Percentiles rank a stretch among this genome's conserved stretches.
phyloP scores from a whole-genome alignment of 2,797 vertebrate genomes.

The Lateolabrax maculatus region DNA sequence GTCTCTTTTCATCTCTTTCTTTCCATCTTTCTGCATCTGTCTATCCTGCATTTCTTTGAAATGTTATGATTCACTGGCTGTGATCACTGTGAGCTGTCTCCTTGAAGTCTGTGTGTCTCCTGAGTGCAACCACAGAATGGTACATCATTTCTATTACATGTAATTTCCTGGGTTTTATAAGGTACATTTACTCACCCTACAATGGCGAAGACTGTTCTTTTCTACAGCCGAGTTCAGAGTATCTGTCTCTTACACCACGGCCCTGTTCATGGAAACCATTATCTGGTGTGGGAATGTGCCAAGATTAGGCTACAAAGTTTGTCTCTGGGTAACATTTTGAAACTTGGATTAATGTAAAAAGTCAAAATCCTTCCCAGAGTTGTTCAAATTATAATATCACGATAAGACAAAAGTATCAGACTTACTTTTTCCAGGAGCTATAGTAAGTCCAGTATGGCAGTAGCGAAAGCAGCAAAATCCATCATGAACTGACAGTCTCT shows the following conservation, averaged over 20 bases:
- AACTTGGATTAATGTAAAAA: slow-evolving; percentile 64
- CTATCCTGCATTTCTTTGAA: slow-evolving; percentile 68
- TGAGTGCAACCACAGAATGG: slow-evolving; percentile 75
- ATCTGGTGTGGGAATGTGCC: slow-evolving; percentile 74
- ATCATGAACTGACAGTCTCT: slow-evolving; percentile 36
- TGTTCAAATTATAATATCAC: slow-evolving; percentile 55
- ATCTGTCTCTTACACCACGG: slow-evolving; percentile 62
- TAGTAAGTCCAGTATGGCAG: neutral
- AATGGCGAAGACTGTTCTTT: slow-evolving; percentile 72
- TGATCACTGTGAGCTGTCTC: slow-evolving; percentile 75
- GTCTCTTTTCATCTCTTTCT: slow-evolving; percentile 54
- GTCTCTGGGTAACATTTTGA: slow-evolving; percentile 67
- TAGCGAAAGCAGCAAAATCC: slow-evolving; percentile 7
- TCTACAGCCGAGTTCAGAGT: slow-evolving; percentile 64
- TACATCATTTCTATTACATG: slow-evolving; percentile 82
- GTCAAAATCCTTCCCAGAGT: slow-evolving; percentile 43
- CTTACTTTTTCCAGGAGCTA: slow-evolving; percentile 25
- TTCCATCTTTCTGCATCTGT: slow-evolving; percentile 41
- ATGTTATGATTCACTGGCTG: slow-evolving; percentile 79
- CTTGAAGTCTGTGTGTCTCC: slow-evolving; percentile 80
- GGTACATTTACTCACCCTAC: slow-evolving; percentile 80
- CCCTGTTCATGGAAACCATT: slow-evolving; percentile 82
- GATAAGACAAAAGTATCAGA: slow-evolving; percentile 33
- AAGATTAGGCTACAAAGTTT: slow-evolving; percentile 71
- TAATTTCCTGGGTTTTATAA: slow-evolving; percentile 85